These are phyloP conservation scores for Schlechtendalia chinensis DNA, from an alignment of 1,140 invertebrate species.

Conservation along the genomic window DNA sequence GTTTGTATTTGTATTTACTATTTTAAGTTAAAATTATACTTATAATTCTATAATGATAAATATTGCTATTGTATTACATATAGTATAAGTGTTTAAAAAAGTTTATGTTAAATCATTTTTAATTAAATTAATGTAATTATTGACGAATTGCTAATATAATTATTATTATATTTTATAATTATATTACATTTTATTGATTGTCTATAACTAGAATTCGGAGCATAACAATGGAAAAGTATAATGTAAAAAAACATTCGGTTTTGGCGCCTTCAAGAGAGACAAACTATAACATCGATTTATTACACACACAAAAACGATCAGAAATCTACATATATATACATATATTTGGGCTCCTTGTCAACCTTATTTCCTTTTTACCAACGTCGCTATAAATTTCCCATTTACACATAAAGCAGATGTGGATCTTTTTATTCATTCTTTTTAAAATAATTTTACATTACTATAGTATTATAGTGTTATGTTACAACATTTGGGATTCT, in stretches of 20 bases:
- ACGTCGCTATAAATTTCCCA: conserved; percentile 19
- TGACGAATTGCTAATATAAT: background rate
- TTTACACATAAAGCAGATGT: conserved; percentile 14
- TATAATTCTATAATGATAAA: background rate
- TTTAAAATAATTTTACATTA: conserved; percentile 19
- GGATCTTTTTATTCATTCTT: conserved; percentile 11
- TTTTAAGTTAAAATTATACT: background rate
- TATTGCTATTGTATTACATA: too few species aligned
- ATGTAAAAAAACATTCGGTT: conserved; percentile 16
- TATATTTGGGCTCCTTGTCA: conserved; percentile 31
- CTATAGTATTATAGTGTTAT: background rate
- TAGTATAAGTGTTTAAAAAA: background rate
- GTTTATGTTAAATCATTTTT: background rate
- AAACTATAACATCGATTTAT: conserved; percentile 32
- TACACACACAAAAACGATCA: background rate
- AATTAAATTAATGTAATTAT: background rate
- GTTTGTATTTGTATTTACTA: background rate
- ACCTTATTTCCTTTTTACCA: conserved; percentile 20
- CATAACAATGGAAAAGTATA: background rate
- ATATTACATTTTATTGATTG: background rate
- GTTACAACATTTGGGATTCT: background rate
- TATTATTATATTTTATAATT: background rate
- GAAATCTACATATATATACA: conserved; percentile 2
- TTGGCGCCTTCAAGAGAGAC: conserved; percentile 9
- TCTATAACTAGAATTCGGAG: background rate